Evolutionary conservation across 2,113 vertebrate genomes (phyloP).

Genomic region (Menidia beryllina): DNA sequence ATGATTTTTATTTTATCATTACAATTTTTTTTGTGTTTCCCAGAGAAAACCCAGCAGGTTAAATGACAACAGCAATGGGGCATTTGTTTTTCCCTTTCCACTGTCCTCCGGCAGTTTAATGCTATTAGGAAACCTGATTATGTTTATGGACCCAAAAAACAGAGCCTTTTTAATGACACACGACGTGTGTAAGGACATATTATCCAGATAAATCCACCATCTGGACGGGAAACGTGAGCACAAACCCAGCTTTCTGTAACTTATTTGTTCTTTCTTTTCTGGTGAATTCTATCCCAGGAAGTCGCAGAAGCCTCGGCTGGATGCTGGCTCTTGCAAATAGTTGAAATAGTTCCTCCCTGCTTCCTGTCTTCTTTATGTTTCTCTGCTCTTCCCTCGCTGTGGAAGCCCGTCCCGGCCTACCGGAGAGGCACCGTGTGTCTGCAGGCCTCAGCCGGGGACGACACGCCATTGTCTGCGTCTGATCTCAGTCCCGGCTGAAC

Average conservation of each 20-base stretch:
- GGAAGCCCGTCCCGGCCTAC: conserved; percentile 36
- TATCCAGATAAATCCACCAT: neutral
- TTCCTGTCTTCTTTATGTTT: neutral
- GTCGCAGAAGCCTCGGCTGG: neutral
- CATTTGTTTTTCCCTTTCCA: neutral
- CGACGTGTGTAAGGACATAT: neutral
- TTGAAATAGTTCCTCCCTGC: conserved; percentile 16
- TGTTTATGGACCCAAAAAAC: neutral
- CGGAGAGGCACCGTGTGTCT: conserved; percentile 13
- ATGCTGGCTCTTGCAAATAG: neutral
- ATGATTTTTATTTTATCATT: no score
- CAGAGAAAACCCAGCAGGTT: neutral
- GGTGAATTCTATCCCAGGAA: conserved; percentile 4
- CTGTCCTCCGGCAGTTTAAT: neutral
- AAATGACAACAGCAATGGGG: neutral
- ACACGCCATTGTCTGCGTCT: conserved; percentile 65
- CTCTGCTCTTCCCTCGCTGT: conserved; percentile 12
- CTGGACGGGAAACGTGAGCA: neutral
- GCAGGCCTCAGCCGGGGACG: conserved; percentile 49
- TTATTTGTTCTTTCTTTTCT: neutral
- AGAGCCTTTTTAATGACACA: neutral
- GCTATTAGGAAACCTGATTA: conserved; percentile 1
- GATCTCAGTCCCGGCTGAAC: conserved; percentile 63
- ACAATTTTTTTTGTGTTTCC: no score
- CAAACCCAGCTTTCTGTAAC: neutral